phyloP scores from a whole-genome alignment of 2,888 invertebrate genomes.

The Agrochola litura region DNA sequence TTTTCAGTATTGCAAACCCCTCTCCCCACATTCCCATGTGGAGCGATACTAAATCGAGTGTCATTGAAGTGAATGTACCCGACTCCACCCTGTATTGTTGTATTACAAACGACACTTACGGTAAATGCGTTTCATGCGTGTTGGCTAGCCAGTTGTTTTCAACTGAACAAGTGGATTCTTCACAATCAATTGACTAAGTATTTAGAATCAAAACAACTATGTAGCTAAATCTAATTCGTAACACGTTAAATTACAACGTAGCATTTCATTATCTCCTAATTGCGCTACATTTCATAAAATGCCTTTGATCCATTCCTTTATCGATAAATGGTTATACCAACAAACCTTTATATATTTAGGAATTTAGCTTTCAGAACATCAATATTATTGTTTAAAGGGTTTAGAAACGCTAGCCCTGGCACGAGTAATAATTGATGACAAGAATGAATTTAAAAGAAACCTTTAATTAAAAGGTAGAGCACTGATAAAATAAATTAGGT shows the following conservation, averaged over 20 bases:
- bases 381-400: background rate
- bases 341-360: background rate
- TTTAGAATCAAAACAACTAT: background rate
- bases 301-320: background rate
- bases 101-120: background rate
- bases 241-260: background rate
- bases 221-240: background rate
- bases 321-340: background rate
- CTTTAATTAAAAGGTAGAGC: slow-evolving; percentile 4
- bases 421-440: no score
- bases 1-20: background rate
- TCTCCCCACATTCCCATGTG: background rate
- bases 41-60: background rate
- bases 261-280: background rate
- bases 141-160: background rate
- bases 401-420: background rate
- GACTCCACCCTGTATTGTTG: background rate
- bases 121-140: background rate
- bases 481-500: slow-evolving; percentile 20
- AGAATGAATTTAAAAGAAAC: background rate
- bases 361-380: background rate
- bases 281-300: background rate
- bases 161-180: no score
- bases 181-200: background rate
- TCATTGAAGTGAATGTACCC: background rate